Percentiles rank a stretch among this genome's conserved stretches.
Evolutionary conservation across 1,140 invertebrate species (phyloP).

Genomic region (Drosophila tsacasi): DNA sequence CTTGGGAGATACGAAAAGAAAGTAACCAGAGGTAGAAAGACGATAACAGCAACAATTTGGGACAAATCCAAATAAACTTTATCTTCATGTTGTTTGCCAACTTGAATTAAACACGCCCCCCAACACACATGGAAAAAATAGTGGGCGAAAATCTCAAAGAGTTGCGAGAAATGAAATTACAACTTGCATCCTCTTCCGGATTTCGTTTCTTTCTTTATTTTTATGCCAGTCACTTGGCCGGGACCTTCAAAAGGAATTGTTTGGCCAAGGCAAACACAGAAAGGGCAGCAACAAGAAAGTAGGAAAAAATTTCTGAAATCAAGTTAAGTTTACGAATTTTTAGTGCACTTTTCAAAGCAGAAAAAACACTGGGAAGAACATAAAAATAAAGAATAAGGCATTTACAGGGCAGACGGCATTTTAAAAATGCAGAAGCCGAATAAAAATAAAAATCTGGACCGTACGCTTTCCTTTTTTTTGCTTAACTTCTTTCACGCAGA

Average conservation of each 20-base stretch:
- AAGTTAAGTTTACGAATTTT: slow-evolving; percentile 66
- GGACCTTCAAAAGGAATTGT: slow-evolving; percentile 61
- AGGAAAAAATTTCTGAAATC: slow-evolving; percentile 40
- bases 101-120: slow-evolving; percentile 73
- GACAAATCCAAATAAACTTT: slow-evolving; percentile 78
- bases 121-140: slow-evolving; percentile 43
- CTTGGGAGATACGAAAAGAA: slow-evolving; percentile 14
- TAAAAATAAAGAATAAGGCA: slow-evolving; percentile 53
- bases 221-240: slow-evolving; percentile 44
- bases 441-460: neutral
- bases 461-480: neutral
- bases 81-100: slow-evolving; percentile 78
- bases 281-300: slow-evolving; percentile 30
- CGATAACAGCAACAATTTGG: slow-evolving; percentile 51
- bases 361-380: slow-evolving; percentile 2
- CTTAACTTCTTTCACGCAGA: neutral
- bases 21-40: slow-evolving; percentile 19
- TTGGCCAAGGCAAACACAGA: slow-evolving; percentile 72
- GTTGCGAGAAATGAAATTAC: slow-evolving; percentile 76
- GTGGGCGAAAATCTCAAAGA: slow-evolving; percentile 36
- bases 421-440: slow-evolving; percentile 53
- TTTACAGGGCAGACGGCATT: slow-evolving; percentile 53
- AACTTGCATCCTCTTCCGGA: slow-evolving; percentile 67
- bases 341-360: slow-evolving; percentile 44
- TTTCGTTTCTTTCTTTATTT: neutral